Evolutionary conservation across 2,113 vertebrate genomes (phyloP), one percentile per base, ranked within the genome.

Genomic region (Melanerpes formicivorus): DNA sequence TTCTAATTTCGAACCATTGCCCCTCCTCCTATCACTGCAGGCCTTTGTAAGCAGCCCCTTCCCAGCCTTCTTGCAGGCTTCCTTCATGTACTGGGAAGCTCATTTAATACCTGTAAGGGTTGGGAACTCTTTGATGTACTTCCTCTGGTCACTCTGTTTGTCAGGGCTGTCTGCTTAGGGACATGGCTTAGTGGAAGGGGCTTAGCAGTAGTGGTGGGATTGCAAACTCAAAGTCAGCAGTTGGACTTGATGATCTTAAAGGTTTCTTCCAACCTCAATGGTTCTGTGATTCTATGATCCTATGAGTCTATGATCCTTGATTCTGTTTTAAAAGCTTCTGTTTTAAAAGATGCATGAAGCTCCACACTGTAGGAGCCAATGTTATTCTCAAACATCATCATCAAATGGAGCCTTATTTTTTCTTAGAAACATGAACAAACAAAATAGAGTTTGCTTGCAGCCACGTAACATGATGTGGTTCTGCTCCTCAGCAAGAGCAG

Each of bases 341-440:
- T 40, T 40, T 40, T 40, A 40, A 54, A 81, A 52, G 34, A n/a
- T 2, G 1, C 18, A 19, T 40, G 8, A 74, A 37, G 6, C 8
- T 75, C 25, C 13, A 8, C 2, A 2, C 1, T 56, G 2, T 29
- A 32, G 4, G 70, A 83, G 4, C 6, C 37, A 84, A 14, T 0
- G 0, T 65, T 37, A 9, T 58, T 21, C 6, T 32, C 18, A 65
- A 58, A 14, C 65, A 7, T 17, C 77, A 18, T 29, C 29, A 21
- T 62, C 14, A 18, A 37, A 19, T 46, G 3, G 3, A 90, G 11
- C 5, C 16, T 65, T 91, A 78, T 88, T 78, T 90, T 78, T 26
- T 13, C 58, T 84, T 56, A 80, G 76, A 71, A 21, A 17, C 1
- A 27, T 37, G 22, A 69, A 25, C 18, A 65, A 72, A 40, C 6